Base-by-base conservation (phyloP, 2,888 invertebrate genomes). In the Apamea monoglypha region DNA sequence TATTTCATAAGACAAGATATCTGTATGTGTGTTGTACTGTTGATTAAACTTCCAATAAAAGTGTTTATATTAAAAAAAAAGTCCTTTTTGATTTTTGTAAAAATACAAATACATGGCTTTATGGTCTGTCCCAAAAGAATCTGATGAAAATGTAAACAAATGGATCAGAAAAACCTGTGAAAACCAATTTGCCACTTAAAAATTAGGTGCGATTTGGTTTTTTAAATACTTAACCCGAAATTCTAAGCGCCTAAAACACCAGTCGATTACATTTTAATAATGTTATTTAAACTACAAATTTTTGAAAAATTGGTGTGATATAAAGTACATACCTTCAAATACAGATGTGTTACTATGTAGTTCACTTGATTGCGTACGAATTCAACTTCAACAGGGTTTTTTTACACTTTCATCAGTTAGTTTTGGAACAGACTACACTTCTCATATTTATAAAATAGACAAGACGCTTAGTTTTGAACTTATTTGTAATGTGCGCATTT, bases 1-100 rank as follows among this genome's bases (percentile, higher is more conserved):
- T 73, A 82, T 67, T 78, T 66, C 68, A 67, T 67, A 82, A 70
- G 72, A 87, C 72, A 76, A 47, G 47, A 16, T 16, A 5, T 47
- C 16, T 47, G 16, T 16, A 4, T 47, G 16, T 47, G 16, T 16
- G 16, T 47, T 40, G 40, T 63, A 81, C 74, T 80, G 83, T 81
- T 87, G 85, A 83, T 80, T 87, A 87, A 71, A 87, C 50, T 82
- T 84, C 70, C 70, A 89, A 88, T 90, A 88, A 89, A 89, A 80
- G 66, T 81, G 47, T 84, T 84, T 84, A 85, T 80, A 80, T 79
- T 76, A 77, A 80, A 83, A 84, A 81, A 61, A 79, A 78, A 50
- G 36, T 36, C 25, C 32, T 47, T 29, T 21, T 63, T 67, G 36
- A 74, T 36, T 36, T 44, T 70, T 73, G n/a, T 68, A 67, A 6